Evolutionary conservation across 2,113 vertebrate genomes (phyloP), one percentile per base, ranked within the genome.

Genomic region (Dasyornis broadbenti): DNA sequence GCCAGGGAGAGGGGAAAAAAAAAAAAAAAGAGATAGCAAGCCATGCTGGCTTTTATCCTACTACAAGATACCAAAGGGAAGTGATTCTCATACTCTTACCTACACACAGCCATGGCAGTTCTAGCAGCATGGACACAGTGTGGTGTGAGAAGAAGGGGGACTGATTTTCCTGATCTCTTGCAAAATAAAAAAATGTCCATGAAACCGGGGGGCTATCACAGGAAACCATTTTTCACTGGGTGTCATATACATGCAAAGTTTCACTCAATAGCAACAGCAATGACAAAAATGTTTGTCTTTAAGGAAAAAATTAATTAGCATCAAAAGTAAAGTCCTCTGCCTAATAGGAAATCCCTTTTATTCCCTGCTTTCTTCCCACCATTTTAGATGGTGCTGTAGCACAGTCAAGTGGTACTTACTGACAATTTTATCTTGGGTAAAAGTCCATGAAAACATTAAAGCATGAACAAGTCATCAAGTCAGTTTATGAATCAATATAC

Each of bases 401-500:
- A 96, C 93, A 97, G 90, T 95, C 82, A 96, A 96, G 93, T 88
- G 94, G 93, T 91, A 95, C 75, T 56, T 85, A 85, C 40, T 91
- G 85, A 95, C 85, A 70, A 85, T 97, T 96, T 91, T 94, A 73
- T 95, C 94, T 91, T 95, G 84, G 87, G 87, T 90, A 94, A 91
- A 96, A 95, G 94, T 91, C 93, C 87, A 90, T 93, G 92, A 94
- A 97, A 96, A 96, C 75, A 95, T 91, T 95, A 97, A 90, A 94
- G 95, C 84, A 93, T 87, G 93, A 97, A 96, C 94, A 97, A 97
- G 94, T 91, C 96, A 91, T 97, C 95, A 95, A 94, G 96, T 91
- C 93, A 90, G 82, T 94, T 95, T 96, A 96, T 94, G 93, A 97
- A 97, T 96, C 95, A 96, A 97, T 96, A 97, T 75, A 96, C 94